Percentiles rank a stretch among this genome's conserved stretches.
phyloP scores from a whole-genome alignment of 2,888 invertebrate species.

The Taphrorychus bicolor region DNA sequence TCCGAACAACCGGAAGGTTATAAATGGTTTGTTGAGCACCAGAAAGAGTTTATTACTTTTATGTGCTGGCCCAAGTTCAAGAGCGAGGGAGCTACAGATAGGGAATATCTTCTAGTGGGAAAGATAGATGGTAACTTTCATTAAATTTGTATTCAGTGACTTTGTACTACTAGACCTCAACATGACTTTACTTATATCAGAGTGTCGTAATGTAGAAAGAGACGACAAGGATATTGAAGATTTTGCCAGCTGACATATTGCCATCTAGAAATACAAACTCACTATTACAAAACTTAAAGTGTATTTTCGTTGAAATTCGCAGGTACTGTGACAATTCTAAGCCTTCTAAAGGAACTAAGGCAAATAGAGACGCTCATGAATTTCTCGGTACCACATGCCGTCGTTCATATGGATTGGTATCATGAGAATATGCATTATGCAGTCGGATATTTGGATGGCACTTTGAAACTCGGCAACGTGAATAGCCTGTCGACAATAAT shows the following conservation, averaged over 20 bases:
- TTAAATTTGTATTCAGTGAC: too few relatives aligned
- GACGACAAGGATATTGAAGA: too few relatives aligned
- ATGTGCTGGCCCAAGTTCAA: constrained; percentile 62
- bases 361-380: constrained; percentile 34
- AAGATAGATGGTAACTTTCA: constrained; percentile 60
- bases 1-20: constrained; percentile 47
- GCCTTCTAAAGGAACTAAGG: constrained; percentile 23
- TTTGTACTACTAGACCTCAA: too few relatives aligned
- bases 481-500: constrained; percentile 54
- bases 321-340: constrained; percentile 33
- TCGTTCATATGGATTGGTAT: constrained; percentile 65
- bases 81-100: constrained; percentile 39
- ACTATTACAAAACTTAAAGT: background rate
- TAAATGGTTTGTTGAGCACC: constrained; percentile 59
- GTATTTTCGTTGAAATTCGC: background rate
- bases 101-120: constrained; percentile 63
- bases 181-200: too few relatives aligned
- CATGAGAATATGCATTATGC: constrained; percentile 65
- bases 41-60: constrained; percentile 61
- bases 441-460: constrained; percentile 65
- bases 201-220: too few relatives aligned
- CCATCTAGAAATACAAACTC: too few relatives aligned
- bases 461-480: constrained; percentile 59
- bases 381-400: constrained; percentile 52
- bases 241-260: too few relatives aligned